Evolutionary conservation across 1,140 invertebrate genomes (phyloP), one percentile per base, ranked within the genome.

Genomic region (Eupristina koningsbergeri): DNA sequence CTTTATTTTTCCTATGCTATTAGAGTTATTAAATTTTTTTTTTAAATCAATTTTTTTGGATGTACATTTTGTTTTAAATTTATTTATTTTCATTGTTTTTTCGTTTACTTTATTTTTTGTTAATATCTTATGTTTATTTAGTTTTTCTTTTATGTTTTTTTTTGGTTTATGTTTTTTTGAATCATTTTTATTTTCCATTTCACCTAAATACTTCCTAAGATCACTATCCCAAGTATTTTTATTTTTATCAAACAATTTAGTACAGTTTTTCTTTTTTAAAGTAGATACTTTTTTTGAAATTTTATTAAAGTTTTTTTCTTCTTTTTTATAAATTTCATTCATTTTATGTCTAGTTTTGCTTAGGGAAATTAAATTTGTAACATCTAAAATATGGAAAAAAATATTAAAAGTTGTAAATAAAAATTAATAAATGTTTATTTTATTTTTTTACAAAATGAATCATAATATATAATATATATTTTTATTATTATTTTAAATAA

Each of bases 181-280:
- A 2, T 71, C 47, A 34, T 47, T 39, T 36, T 31, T 80, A 17
- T n/a, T 47, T 19, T 79, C 8, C 13, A 11, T 64, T 78, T 78
- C n/a, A 45, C 36, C 58, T 36, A 78, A 78, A 73, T 22, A 73
- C 17, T 67, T 45, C 41, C 76, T 69, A 3, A 83, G n/a, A 45
- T 83, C 76, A 9, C 53, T 61, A 39, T 83, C 76, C 75, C 76
- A 83, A 73, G 15, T 69, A n/a, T 71, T 19, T 26, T 36, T 45
- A 29, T 82, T 50, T 76, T 22, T 39, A 34, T 34, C 34, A 31
- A 39, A 22, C 1, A 1, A 3, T 26, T 41, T 39, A 69, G 34
- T 22, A 19, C 6, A 19, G 3, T 29, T 45, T 26, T 61, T 36
- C 13, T 39, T 47, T 80, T 69, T 50, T 31, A 29, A 31, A 41